Conservation (phyloP, 2,888 invertebrate species). For the Meghimatium bilineatum region DNA sequence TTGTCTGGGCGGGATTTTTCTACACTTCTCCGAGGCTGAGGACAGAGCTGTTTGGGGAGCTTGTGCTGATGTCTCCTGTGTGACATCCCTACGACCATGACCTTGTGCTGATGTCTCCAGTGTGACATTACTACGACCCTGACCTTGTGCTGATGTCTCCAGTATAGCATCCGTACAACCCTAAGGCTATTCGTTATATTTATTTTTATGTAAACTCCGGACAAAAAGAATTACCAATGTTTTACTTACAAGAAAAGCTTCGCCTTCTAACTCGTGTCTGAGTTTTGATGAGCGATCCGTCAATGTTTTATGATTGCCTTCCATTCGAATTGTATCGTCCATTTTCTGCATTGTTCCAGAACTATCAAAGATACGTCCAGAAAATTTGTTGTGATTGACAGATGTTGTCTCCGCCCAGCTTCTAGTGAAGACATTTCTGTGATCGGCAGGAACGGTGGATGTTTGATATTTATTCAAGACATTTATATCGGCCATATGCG, state of each 20-base stretch:
- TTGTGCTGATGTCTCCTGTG: too few relatives aligned
- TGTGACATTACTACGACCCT: too few relatives aligned
- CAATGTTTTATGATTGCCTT: conserved; percentile 29
- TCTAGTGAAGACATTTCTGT: neutral
- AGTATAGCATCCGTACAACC: too few relatives aligned
- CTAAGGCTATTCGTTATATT: too few relatives aligned
- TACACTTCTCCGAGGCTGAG: too few relatives aligned
- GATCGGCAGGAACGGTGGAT: neutral
- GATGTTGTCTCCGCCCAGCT: neutral
- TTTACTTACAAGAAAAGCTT: conserved; percentile 16
- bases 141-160: too few relatives aligned
- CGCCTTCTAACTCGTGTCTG: neutral
- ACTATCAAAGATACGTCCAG: neutral
- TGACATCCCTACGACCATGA: too few relatives aligned
- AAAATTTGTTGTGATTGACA: neutral
- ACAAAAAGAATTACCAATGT: too few relatives aligned
- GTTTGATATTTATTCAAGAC: conserved; percentile 49
- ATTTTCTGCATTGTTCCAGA: neutral
- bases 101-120: too few relatives aligned
- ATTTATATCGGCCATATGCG: conserved; percentile 54
- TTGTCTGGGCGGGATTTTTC: too few relatives aligned
- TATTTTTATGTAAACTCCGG: too few relatives aligned
- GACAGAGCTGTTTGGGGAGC: too few relatives aligned
- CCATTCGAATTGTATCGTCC: neutral
- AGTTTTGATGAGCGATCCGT: neutral